Evolutionary conservation across 2,888 invertebrate species (phyloP).

Genomic region (Xanthorhoe designata): DNA sequence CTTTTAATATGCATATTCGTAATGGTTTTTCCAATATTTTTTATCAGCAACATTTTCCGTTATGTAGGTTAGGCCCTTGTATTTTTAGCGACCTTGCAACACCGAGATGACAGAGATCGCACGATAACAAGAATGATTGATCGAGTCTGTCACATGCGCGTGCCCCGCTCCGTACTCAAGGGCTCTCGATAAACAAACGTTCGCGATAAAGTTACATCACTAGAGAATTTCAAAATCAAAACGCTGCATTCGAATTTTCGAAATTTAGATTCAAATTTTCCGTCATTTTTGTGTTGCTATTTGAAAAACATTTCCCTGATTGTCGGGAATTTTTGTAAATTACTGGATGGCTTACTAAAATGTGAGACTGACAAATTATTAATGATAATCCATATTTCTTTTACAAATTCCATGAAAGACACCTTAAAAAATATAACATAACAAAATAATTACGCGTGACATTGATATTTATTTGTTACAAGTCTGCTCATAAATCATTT

Average conservation of each 20-base stretch:
- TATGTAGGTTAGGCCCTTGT: constrained; percentile 34
- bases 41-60: constrained; percentile 22
- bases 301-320: not conserved
- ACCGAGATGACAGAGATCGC: constrained; percentile 61
- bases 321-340: not conserved
- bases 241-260: constrained; percentile 11
- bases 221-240: constrained; percentile 39
- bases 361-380: not conserved
- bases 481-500: not conserved
- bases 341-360: not conserved
- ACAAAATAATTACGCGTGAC: not conserved
- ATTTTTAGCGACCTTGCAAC: constrained; percentile 61
- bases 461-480: not conserved
- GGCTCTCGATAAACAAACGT: constrained; percentile 50
- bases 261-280: not conserved
- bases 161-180: constrained; percentile 51
- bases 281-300: not conserved
- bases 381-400: not conserved
- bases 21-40: constrained; percentile 6
- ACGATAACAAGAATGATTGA: constrained; percentile 66
- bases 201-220: constrained; percentile 34
- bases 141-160: constrained; percentile 56
- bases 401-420: not conserved
- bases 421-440: constrained; percentile 2
- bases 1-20: not conserved